Conservation (phyloP, 2,888 invertebrate species). For the Stramonita haemastoma region DNA sequence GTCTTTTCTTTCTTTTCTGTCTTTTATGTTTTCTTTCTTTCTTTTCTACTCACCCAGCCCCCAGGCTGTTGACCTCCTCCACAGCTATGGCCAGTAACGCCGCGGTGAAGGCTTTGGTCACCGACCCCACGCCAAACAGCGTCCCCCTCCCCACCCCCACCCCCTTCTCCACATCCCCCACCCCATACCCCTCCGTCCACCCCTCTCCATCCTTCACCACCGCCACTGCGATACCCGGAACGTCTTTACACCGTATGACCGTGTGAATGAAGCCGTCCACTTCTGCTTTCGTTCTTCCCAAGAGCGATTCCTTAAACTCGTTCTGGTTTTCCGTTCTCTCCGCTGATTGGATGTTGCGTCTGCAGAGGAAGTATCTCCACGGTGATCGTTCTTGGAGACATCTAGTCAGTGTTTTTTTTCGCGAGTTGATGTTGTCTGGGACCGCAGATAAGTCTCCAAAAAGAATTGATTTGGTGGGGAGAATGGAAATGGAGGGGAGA, state of each 20-base stretch:
- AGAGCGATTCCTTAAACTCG: neutral
- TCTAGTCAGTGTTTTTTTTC: neutral
- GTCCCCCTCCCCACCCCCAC: neutral
- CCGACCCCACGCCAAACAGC: slow-evolving; percentile 17
- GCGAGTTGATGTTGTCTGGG: neutral
- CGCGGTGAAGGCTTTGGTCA: slow-evolving; percentile 29
- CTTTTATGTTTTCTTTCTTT: neutral
- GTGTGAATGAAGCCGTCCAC: neutral
- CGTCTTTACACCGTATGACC: slow-evolving; percentile 5
- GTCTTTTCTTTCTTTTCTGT: neutral
- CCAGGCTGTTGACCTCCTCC: neutral
- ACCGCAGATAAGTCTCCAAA: neutral
- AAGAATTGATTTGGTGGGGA: neutral
- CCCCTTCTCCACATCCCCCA: neutral
- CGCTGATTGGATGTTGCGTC: neutral
- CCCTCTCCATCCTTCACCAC: slow-evolving; percentile 9
- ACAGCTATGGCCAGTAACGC: slow-evolving; percentile 19
- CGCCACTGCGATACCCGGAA: slow-evolving; percentile 18
- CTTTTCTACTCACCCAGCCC: neutral
- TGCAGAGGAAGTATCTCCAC: neutral
- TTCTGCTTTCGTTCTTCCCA: neutral
- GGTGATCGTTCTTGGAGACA: neutral
- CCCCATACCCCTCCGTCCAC: slow-evolving; percentile 26
- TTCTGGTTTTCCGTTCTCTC: neutral
- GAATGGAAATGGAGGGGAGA: neutral